These are phyloP conservation scores for Acanthornis magna DNA, from an alignment of 2,797 vertebrate species.

Conservation along the genomic window DNA sequence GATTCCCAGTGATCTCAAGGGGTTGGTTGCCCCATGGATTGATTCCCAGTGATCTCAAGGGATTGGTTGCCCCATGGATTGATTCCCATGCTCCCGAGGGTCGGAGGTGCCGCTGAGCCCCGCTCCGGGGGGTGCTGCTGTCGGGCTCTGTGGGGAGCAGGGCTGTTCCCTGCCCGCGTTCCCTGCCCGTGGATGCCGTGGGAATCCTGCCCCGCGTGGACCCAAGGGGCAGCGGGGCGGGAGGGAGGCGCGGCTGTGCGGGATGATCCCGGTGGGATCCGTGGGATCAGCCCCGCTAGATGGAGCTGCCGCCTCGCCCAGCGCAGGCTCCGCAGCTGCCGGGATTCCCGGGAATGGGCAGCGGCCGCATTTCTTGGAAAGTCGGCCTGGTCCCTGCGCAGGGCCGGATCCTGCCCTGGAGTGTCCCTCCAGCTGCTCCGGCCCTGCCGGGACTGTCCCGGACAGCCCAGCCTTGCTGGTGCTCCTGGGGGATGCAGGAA, in stretches of 20 bases:
- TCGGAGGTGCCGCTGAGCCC: neutral
- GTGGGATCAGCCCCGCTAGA: neutral
- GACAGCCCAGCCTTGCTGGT: too few relatives aligned
- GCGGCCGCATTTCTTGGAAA: neutral
- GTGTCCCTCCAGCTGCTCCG: rapidly evolving
- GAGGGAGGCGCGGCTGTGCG: neutral
- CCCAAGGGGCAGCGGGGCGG: too few relatives aligned
- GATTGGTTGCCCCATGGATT: too few relatives aligned
- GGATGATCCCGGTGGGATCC: neutral
- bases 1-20: too few relatives aligned
- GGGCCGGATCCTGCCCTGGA: rapidly evolving
- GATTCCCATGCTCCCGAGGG: neutral
- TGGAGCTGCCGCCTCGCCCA: conserved; percentile 1
- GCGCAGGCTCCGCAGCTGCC: neutral
- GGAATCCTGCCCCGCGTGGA: neutral
- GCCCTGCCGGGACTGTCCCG: rapidly evolving
- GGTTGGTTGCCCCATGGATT: too few relatives aligned
- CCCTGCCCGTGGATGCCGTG: neutral
- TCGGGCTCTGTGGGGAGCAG: neutral
- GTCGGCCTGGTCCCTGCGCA: neutral
- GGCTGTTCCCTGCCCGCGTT: neutral
- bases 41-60: neutral
- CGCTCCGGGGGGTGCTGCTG: neutral
- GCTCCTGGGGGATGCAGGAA: neutral
- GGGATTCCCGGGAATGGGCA: neutral